These are phyloP conservation scores for Heterotis niloticus DNA, from an alignment of 2,113 vertebrate genomes.

Conservation along the genomic window DNA sequence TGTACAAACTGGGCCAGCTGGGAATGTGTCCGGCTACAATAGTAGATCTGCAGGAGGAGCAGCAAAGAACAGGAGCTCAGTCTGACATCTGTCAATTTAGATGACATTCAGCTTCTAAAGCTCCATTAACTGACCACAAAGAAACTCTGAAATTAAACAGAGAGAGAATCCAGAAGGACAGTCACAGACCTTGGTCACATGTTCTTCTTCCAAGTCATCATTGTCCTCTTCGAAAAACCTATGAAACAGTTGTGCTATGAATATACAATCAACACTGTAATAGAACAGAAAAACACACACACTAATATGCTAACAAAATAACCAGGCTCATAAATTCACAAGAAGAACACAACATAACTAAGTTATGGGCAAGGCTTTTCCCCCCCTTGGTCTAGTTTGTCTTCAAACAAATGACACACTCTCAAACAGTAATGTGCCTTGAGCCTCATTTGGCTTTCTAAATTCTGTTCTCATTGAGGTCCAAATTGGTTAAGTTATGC, in stretches of 20 bases:
- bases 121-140: not conserved
- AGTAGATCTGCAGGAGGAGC: slow-evolving; percentile 77
- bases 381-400: too few relatives aligned
- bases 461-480: not conserved
- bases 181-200: slow-evolving; percentile 79
- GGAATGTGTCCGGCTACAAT: slow-evolving; percentile 95
- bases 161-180: not conserved
- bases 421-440: not conserved
- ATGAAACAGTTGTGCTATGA: slow-evolving; percentile 10
- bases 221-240: slow-evolving; percentile 69
- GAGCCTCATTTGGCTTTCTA: not conserved
- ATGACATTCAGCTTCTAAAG: not conserved
- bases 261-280: not conserved
- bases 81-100: not conserved
- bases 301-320: too few relatives aligned
- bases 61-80: not conserved
- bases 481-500: not conserved
- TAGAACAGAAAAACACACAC: too few relatives aligned
- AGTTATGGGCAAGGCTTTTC: not conserved
- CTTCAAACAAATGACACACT: not conserved
- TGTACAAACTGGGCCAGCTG: slow-evolving; percentile 92
- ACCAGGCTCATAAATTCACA: not conserved
- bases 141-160: too few relatives aligned
- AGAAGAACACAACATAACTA: not conserved
- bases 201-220: slow-evolving; percentile 83